Conservation (phyloP, 2,888 invertebrate species). For the Meganola albula region DNA sequence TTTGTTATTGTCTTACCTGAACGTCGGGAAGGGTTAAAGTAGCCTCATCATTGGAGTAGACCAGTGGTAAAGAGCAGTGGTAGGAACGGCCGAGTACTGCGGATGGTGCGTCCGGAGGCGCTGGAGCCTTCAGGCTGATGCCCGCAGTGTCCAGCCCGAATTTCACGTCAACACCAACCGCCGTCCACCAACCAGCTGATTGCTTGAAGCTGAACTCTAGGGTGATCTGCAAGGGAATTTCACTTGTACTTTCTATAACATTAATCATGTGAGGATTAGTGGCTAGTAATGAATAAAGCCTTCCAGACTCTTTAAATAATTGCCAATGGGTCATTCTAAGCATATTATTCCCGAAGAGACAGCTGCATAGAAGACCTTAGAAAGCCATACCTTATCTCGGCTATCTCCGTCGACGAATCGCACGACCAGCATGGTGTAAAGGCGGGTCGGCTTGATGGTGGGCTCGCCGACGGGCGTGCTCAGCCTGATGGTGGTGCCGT, state of each 20-base stretch:
- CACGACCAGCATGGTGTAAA: conserved; percentile 65
- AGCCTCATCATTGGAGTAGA: conserved; percentile 69
- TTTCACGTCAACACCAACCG: conserved; percentile 76
- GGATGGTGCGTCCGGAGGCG: conserved; percentile 59
- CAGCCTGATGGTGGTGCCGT: conserved; percentile 44
- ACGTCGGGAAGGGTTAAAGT: conserved; percentile 69
- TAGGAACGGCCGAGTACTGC: conserved; percentile 77
- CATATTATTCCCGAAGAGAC: too few relatives aligned
- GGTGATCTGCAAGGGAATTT: conserved; percentile 57
- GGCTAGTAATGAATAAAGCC: too few relatives aligned
- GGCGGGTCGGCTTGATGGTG: conserved; percentile 58
- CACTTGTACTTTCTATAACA: too few relatives aligned
- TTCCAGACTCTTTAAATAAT: too few relatives aligned
- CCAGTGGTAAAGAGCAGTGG: conserved; percentile 69
- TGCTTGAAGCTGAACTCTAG: conserved; percentile 78
- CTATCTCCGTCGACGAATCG: conserved; percentile 59
- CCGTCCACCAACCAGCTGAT: conserved; percentile 71
- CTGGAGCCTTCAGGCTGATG: conserved; percentile 52
- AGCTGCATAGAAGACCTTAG: neutral
- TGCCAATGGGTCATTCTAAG: too few relatives aligned
- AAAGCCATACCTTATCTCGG: conserved; percentile 51
- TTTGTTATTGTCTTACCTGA: too few relatives aligned
- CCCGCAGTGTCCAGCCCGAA: conserved; percentile 60
- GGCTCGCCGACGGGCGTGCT: conserved; percentile 59
- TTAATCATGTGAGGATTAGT: too few relatives aligned